A percentile compares a stretch with the other conserved stretches of the same genome.
Evolutionary conservation across 2,113 vertebrate genomes (phyloP).

Genomic region (Epinephelus moara): DNA sequence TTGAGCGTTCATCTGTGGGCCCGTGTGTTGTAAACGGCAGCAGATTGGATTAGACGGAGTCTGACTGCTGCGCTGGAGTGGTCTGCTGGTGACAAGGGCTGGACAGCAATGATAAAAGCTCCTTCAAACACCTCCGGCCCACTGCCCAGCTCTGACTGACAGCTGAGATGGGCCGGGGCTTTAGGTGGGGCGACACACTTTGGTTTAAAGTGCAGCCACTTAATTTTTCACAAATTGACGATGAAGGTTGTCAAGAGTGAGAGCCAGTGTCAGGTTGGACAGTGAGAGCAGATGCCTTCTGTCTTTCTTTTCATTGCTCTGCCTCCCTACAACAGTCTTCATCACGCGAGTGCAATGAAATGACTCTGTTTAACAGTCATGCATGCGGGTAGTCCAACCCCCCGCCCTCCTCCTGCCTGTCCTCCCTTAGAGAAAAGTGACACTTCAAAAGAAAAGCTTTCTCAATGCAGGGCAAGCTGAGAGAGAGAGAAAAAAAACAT

Average conservation of each 20-base stretch:
- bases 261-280: slow-evolving; percentile 41
- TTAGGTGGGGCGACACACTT: slow-evolving; percentile 65
- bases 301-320: slow-evolving; percentile 31
- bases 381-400: slow-evolving; percentile 18
- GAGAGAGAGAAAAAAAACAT: slow-evolving; percentile 35
- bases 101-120: slow-evolving; percentile 68
- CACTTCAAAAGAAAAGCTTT: slow-evolving; percentile 73
- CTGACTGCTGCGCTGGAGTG: slow-evolving; percentile 29
- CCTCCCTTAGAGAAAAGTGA: slow-evolving; percentile 46
- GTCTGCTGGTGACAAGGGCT: slow-evolving; percentile 43
- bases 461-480: slow-evolving; percentile 11
- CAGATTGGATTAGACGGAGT: slow-evolving; percentile 58
- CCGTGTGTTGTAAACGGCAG: slow-evolving; percentile 44
- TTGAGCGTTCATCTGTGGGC: slow-evolving; percentile 36
- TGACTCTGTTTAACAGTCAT: slow-evolving; percentile 40
- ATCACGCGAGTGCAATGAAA: slow-evolving; percentile 32
- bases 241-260: slow-evolving; percentile 59
- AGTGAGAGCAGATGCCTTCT: slow-evolving; percentile 43
- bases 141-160: slow-evolving; percentile 64
- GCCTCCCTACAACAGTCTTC: slow-evolving; percentile 13
- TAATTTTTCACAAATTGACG: slow-evolving; percentile 77
- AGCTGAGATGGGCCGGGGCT: slow-evolving; percentile 50
- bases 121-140: slow-evolving; percentile 59
- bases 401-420: slow-evolving; percentile 8
- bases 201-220: slow-evolving; percentile 65